Conservation (phyloP, 1,140 invertebrate species). For the Drosophila lacertosa region DNA sequence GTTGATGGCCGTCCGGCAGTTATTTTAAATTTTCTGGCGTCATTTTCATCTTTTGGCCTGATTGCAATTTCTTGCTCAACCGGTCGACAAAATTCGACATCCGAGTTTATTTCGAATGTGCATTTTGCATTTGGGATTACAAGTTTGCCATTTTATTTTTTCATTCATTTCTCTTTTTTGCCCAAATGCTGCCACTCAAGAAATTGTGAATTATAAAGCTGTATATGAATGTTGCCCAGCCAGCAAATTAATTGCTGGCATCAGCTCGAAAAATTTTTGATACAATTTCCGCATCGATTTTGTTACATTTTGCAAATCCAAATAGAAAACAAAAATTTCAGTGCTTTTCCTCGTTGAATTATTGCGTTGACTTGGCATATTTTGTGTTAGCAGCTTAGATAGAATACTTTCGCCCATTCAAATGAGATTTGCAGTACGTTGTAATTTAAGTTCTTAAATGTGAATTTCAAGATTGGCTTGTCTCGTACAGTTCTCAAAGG, state of each 20-base stretch:
- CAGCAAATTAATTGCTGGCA: constrained; percentile 47
- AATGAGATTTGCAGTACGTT: constrained; percentile 17
- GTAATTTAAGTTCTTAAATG: constrained; percentile 11
- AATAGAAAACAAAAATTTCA: constrained; percentile 10
- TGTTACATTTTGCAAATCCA: constrained; percentile 19
- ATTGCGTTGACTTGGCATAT: constrained; percentile 21
- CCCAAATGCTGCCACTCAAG: constrained; percentile 21
- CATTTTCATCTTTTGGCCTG: background rate
- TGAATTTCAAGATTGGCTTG: constrained; percentile 24
- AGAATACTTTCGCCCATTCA: background rate
- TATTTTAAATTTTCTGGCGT: constrained; percentile 8
- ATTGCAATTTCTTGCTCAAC: constrained; percentile 1
- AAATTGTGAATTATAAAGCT: constrained; percentile 15
- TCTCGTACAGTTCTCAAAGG: constrained; percentile 10
- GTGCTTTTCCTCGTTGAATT: constrained; percentile 3
- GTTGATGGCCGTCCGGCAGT: background rate
- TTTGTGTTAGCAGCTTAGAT: constrained; percentile 3
- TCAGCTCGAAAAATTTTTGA: constrained; percentile 37
- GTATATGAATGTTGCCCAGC: constrained; percentile 5
- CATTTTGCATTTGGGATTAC: constrained; percentile 5
- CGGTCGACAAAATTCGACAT: background rate
- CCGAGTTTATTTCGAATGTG: constrained; percentile 18
- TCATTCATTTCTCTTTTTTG: constrained; percentile 2
- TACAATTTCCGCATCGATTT: constrained; percentile 24
- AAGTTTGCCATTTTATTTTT: constrained; percentile 8